Percentiles rank a stretch among this genome's conserved stretches.
Evolutionary conservation across 2,113 vertebrate species (phyloP).

Genomic region (Notarius lentiginosus): DNA sequence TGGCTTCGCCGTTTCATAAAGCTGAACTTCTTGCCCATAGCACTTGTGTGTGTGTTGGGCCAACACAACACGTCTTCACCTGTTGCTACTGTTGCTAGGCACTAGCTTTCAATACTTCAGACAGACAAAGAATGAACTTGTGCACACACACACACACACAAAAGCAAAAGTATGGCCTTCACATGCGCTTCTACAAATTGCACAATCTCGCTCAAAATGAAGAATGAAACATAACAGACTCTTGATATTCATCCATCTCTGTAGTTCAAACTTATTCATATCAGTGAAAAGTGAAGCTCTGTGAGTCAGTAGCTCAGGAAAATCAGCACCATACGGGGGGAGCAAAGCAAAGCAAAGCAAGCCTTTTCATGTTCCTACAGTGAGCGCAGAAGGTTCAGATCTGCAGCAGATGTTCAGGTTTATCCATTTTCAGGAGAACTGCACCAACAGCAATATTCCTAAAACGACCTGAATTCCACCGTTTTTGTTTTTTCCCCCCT

Average conservation of each 20-base stretch:
- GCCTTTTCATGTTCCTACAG: slow-evolving; percentile 37
- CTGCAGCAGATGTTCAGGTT: neutral
- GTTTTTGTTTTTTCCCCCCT: no score
- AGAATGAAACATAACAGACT: neutral
- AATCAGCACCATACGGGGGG: neutral
- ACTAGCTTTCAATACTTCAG: slow-evolving; percentile 46
- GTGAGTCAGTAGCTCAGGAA: neutral
- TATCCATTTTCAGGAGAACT: neutral
- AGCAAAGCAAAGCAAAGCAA: slow-evolving; percentile 13
- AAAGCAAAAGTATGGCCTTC: neutral
- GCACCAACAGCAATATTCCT: no score
- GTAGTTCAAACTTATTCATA: slow-evolving; percentile 12
- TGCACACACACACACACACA: slow-evolving; percentile 4
- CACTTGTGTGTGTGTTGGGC: neutral
- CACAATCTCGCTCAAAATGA: neutral
- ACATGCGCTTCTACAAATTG: neutral
- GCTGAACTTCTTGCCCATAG: slow-evolving; percentile 26
- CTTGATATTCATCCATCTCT: slow-evolving; percentile 1
- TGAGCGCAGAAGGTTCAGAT: slow-evolving; percentile 3
- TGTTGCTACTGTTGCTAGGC: slow-evolving; percentile 65
- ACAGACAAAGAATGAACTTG: slow-evolving; percentile 20
- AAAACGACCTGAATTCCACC: neutral
- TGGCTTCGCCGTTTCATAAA: neutral
- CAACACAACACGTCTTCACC: slow-evolving; percentile 38
- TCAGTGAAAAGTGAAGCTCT: slow-evolving; percentile 2